These are phyloP conservation scores for Hypsopygia costalis DNA, from an alignment of 2,888 invertebrate genomes.

Conservation along the genomic window DNA sequence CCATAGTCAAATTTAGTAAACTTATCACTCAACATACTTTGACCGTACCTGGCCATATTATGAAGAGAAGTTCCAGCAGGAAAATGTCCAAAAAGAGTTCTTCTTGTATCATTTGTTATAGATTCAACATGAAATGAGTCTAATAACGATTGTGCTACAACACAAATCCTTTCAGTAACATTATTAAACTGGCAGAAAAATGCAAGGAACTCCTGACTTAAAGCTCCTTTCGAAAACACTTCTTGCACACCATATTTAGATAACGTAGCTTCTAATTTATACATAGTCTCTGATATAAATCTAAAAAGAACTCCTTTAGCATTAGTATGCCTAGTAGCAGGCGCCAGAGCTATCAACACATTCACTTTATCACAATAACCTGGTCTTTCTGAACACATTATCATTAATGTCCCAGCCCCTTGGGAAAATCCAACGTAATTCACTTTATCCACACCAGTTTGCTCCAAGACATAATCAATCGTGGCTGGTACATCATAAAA, in stretches of 20 bases:
- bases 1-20: slow-evolving; percentile 60
- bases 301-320: slow-evolving; percentile 44
- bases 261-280: slow-evolving; percentile 27
- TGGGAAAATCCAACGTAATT: slow-evolving; percentile 87
- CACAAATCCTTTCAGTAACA: slow-evolving; percentile 35
- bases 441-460: slow-evolving; percentile 37
- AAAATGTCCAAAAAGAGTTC: slow-evolving; percentile 43
- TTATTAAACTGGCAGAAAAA: slow-evolving; percentile 43
- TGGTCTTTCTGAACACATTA: slow-evolving; percentile 83
- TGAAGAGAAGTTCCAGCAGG: slow-evolving; percentile 50
- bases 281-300: slow-evolving; percentile 20
- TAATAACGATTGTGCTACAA: slow-evolving; percentile 24
- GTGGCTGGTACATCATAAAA: slow-evolving; percentile 86
- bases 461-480: slow-evolving; percentile 46
- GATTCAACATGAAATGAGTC: slow-evolving; percentile 49
- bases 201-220: slow-evolving; percentile 40
- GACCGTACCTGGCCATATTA: slow-evolving; percentile 54
- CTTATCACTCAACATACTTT: slow-evolving; percentile 31
- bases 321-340: slow-evolving; percentile 74
- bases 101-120: slow-evolving; percentile 38
- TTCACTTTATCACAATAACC: slow-evolving; percentile 83
- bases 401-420: slow-evolving; percentile 84
- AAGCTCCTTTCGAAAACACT: slow-evolving; percentile 40
- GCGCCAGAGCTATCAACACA: slow-evolving; percentile 82
- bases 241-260: slow-evolving; percentile 35